These are phyloP conservation scores for Cossypha polioptera DNA, from an alignment of 2,797 vertebrate species.

Conservation along the genomic window DNA sequence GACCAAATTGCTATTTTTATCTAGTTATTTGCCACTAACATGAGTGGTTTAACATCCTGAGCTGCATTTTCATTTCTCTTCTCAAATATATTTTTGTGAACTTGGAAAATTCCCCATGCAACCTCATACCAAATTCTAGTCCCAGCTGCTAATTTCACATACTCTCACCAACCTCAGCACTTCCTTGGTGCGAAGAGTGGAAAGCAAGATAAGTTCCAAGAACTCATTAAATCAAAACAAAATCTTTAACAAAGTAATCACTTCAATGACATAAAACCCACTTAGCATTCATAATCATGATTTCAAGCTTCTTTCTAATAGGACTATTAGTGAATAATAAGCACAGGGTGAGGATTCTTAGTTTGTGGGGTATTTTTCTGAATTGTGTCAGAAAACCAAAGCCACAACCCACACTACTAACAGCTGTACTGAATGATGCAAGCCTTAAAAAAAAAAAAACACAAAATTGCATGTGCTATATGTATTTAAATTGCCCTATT, in stretches of 20 bases:
- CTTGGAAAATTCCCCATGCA: neutral
- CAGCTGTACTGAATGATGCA: neutral
- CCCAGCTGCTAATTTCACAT: neutral
- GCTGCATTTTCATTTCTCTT: neutral
- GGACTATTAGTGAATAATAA: neutral
- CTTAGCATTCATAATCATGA: neutral
- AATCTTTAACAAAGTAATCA: neutral
- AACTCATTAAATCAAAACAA: neutral
- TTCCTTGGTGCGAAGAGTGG: neutral
- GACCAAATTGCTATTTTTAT: neutral
- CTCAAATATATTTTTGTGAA: neutral
- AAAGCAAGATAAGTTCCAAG: neutral
- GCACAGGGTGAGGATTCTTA: neutral
- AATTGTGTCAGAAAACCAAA: neutral
- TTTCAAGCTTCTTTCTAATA: neutral
- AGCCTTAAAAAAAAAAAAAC: neutral
- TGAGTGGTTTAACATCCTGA: neutral
- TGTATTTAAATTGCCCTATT: neutral
- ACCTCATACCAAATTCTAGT: neutral
- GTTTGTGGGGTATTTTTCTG: neutral
- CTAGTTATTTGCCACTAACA: neutral
- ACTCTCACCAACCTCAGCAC: neutral
- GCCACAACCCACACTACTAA: neutral
- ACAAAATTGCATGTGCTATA: neutral
- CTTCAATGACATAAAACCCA: neutral